Evolutionary conservation across 1,140 invertebrate species (phyloP).

Genomic region (Planococcus citri): DNA sequence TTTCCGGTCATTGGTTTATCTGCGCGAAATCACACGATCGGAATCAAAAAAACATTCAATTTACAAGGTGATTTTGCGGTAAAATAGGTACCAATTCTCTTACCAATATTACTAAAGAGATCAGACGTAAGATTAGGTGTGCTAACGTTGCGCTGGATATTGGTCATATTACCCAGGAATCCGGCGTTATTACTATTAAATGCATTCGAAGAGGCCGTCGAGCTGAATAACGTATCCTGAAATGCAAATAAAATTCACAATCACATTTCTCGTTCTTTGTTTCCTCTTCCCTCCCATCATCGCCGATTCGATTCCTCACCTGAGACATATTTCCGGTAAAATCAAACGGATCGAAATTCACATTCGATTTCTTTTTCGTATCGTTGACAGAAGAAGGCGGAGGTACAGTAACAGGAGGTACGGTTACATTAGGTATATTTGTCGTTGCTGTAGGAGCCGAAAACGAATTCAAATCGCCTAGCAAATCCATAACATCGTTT

Average conservation of each 20-base stretch:
- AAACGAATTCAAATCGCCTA: not conserved
- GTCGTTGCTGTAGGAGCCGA: not conserved
- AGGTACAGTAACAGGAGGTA: no score
- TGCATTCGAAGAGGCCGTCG: not conserved
- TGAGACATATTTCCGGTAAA: not conserved
- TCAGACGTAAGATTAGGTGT: constrained; percentile 45
- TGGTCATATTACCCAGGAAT: constrained; percentile 27
- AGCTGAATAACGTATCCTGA: not conserved
- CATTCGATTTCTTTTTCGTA: not conserved
- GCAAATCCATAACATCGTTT: not conserved
- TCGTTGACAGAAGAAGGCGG: not conserved
- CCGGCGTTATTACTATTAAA: not conserved
- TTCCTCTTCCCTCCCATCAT: not conserved
- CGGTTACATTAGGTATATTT: no score
- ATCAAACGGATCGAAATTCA: constrained; percentile 12
- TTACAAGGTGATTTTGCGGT: not conserved
- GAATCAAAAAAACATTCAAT: not conserved
- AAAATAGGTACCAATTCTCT: not conserved
- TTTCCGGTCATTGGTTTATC: not conserved
- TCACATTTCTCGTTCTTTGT: not conserved
- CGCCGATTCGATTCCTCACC: not conserved
- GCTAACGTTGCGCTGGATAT: constrained; percentile 43
- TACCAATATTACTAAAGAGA: constrained; percentile 42
- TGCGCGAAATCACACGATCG: not conserved
- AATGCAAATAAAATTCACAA: not conserved